Base-by-base conservation (phyloP, 1,140 invertebrate genomes). In the Atta cephalotes region DNA sequence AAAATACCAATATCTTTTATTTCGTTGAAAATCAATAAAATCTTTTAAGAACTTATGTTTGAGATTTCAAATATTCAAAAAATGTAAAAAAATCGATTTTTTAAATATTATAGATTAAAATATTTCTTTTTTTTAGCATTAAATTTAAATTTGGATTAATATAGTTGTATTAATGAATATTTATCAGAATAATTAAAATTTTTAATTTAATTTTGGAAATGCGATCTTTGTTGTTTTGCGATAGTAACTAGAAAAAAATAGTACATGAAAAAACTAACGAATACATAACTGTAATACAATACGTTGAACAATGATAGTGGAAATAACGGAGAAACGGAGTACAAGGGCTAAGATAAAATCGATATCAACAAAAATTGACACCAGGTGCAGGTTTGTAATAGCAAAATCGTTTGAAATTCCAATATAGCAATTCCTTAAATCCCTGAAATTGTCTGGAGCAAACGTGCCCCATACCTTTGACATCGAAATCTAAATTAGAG, bases 401-500 rank as follows among this genome's bases (percentile, higher is more conserved):
- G 66, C 25, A 25, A 49, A 82, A 72, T 82, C 21, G 65, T 60
- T 82, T 82, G 16, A n/a, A 65, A 56, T 49, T 66, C n/a, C 14
- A 31, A 49, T 31, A 51, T 72, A 14, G 25, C 35, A 53, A 72
- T 14, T 60, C 21, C 66, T 62, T 82, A 25, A 60, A 72, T 82
- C 79, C 16, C 12, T 53, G 35, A 16, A 82, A 28, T 51, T 82
- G 21, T 60, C 53, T 18, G 16, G 16, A 31, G 21, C n/a, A 6
- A 58, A 70, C n/a, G 65, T 58, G 12, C 31, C 31, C 14, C n/a
- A 58, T 71, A 60, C 35, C 35, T 72, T 71, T 72, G 65, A 82
- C 31, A 68, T 72, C 21, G 35, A 82, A 60, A 82, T 82, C 79
- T 82, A 82, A 72, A 82, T 82, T 82, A 72, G 68, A 82, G 68